Base-by-base conservation (phyloP, 2,797 vertebrate genomes). In the Echiichthys vipera region DNA sequence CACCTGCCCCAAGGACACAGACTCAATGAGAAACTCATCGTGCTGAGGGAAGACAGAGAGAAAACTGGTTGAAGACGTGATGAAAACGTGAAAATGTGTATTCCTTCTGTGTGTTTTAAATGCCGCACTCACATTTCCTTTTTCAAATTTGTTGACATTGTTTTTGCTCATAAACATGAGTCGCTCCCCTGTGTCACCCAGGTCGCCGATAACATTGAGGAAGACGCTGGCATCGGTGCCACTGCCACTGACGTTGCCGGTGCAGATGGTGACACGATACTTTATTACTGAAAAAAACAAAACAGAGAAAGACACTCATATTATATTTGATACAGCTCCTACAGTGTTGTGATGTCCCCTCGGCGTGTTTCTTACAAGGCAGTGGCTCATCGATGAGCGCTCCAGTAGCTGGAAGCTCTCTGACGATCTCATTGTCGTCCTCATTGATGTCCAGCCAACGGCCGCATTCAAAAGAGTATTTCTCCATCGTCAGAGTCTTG, bases 381-480 rank as follows among this genome's bases (percentile, higher is more conserved):
- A 97, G 94, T 10, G 97, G 95, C 67, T 97, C 95, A 25, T 91
- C 83, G 32, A 96, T 93, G 0, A 92, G 50, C 0, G 85, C 87
- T 40, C 97, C 97, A 18, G 95, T 95, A 0, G 97, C 97, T 0
- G 97, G 92, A 68, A 99, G 93, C 69, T 99, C 98, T 91, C 98
- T 87, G 72, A 96, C 90, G 0, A 98, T 98, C 92, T 99, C 98
- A 7, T 96, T 96, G 91, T 99, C 97, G 0, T 99, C 98, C 81
- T 99, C 98, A 1, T 97, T 99, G 88, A 96, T 93, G 87, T 99
- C 98, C 84, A 99, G 88, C 98, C 98, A 99, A 30, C 97, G 97
- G 64, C 95, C 95, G 5, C 98, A 99, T 59, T 87, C 93, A 83
- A 99, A 99, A 0, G 94, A 95, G 76, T 98, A 99, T 88, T 97